Base-by-base conservation (phyloP, 2,113 vertebrate species). In the Grus americana region DNA sequence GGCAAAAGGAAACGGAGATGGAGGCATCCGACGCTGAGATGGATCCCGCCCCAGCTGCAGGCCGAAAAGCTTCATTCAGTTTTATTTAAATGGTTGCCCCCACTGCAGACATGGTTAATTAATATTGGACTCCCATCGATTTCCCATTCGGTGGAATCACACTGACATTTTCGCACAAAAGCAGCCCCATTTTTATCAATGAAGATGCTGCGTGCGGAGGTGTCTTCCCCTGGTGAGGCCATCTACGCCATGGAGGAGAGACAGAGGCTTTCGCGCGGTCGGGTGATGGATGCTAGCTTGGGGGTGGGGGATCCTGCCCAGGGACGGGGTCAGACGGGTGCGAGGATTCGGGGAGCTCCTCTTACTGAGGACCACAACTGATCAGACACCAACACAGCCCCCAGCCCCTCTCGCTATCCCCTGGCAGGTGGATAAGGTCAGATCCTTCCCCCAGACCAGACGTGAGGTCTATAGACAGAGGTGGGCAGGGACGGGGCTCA, bases 111-210 rank as follows among this genome's bases (percentile, higher is more conserved):
- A 6, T 66, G 83, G 92, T 82, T 97, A 96, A 97, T 97, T 97
- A 95, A 97, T 97, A 92, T 65, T 22, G 94, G 96, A 57, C 70
- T 68, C 68, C 68, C 62, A 97, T 97, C 5, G 97, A 98, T 97
- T 98, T 95, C 91, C 93, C 86, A 34, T 95, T 96, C 26, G 16
- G 54, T 50, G 94, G 90, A 92, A 82, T 90, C 92, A 20, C 92
- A 7, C 55, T 5, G 29, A 44, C 78, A 13, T 68, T 83, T 73
- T 32, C 2, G 0, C 38, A 49, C 62, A 1, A 7, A 73, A 76
- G 22, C 63, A 18, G 59, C 62, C 82, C 79, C 63, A 0, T 46
- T 87, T 81, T 82, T 54, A 26, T 38, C 73, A 23, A 59, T n/a
- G 93, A 7, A 79, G 52, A 29, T 0, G 17, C 71, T 4, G 50